A percentile compares a stretch with the other conserved stretches of the same genome.
phyloP scores from a whole-genome alignment of 2,113 vertebrate species.

The Sceloporus undulatus region DNA sequence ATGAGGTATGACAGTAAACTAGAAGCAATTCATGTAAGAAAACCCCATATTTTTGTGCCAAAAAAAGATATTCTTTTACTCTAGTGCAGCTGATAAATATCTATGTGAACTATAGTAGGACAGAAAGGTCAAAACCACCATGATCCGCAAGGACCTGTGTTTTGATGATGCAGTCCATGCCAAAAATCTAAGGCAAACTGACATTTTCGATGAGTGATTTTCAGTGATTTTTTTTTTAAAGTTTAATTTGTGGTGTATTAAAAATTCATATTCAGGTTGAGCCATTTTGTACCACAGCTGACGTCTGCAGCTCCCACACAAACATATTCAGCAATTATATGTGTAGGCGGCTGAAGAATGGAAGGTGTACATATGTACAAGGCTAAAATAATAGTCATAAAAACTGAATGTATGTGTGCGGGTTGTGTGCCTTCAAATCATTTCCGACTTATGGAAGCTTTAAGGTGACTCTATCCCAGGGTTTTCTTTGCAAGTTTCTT shows the following conservation, averaged over 20 bases:
- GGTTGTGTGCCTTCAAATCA: too few species aligned
- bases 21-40: too few species aligned
- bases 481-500: too few species aligned
- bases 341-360: not conserved
- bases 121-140: not conserved
- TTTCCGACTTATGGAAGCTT: too few species aligned
- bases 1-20: too few species aligned
- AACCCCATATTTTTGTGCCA: too few species aligned
- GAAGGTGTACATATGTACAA: not conserved
- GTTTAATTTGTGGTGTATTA: not conserved
- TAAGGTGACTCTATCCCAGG: too few species aligned
- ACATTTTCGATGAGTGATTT: not conserved
- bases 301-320: not conserved
- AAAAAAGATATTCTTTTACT: too few species aligned
- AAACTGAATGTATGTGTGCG: too few species aligned
- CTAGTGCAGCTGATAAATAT: too few species aligned
- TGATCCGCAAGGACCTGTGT: not conserved
- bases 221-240: not conserved
- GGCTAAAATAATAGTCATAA: not conserved
- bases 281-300: not conserved
- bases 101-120: too few species aligned
- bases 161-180: not conserved
- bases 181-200: not conserved
- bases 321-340: not conserved
- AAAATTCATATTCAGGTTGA: not conserved